Percentiles rank a stretch among this genome's conserved stretches.
Evolutionary conservation across 1,140 invertebrate species (phyloP).

Genomic region (Macrobrachium nipponense): DNA sequence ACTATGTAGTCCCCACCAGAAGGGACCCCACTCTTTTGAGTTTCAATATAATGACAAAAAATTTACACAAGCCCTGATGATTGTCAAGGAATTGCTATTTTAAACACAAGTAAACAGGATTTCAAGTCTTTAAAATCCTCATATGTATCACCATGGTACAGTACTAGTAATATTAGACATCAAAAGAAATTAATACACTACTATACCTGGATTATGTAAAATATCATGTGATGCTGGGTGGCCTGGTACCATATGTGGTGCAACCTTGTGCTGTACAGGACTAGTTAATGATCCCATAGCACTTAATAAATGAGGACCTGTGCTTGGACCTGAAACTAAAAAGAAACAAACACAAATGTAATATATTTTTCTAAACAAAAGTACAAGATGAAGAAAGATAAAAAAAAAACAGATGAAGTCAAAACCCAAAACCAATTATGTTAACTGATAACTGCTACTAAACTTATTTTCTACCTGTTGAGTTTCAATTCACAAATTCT

Average conservation of each 20-base stretch:
- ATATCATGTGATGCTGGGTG: conserved; percentile 56
- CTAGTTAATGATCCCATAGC: conserved; percentile 61
- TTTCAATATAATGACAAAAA: too few species aligned
- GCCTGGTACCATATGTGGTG: conserved; percentile 57
- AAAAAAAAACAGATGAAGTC: not conserved
- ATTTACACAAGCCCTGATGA: too few species aligned
- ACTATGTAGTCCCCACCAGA: too few species aligned
- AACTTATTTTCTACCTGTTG: too few species aligned
- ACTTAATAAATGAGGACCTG: conserved; percentile 60
- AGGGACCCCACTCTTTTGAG: too few species aligned
- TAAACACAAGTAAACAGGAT: too few species aligned
- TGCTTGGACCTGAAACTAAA: conserved; percentile 50
- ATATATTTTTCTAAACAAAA: not conserved
- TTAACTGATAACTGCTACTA: too few species aligned
- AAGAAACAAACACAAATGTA: not conserved
- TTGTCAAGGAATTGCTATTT: too few species aligned
- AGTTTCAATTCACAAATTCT: too few species aligned
- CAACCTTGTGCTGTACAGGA: conserved; percentile 58
- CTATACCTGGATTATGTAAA: conserved; percentile 53
- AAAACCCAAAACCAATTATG: not conserved
- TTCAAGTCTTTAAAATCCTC: too few species aligned
- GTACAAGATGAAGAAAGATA: not conserved
- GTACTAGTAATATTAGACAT: too few species aligned
- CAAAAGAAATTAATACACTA: not conserved
- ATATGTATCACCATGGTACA: too few species aligned